Base-by-base conservation (phyloP, 2,113 vertebrate genomes). In the Ploceus nigricollis region DNA sequence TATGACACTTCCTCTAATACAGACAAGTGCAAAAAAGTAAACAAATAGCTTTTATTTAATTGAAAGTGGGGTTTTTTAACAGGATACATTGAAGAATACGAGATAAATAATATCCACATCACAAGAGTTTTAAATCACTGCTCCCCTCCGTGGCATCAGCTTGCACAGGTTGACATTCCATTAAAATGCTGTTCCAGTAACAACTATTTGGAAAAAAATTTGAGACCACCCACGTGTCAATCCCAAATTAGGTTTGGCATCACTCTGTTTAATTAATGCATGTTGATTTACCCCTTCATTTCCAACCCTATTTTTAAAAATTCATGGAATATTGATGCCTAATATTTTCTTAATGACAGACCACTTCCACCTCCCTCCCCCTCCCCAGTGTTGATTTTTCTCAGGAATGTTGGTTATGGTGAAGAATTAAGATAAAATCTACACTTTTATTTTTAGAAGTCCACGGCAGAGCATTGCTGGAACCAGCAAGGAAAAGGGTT, bases 21-120 rank as follows among this genome's bases (percentile, higher is more conserved):
- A 90, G 75, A 93, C n/a, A 31, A 56, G 27, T 8, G 18, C 61
- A 87, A 96, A 89, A 89, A 91, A 54, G 44, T 96, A 97, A 86
- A 96, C 82, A 96, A 97, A 96, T 90, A 92, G 39, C 65, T 94
- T 96, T 95, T 95, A 95, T 97, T 96, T 61, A 45, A 80, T 87
- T 93, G 73, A 60, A 94, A 95, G 44, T 61, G 58, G 1, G 1
- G 0, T 5, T 37, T 23, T 4, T 54, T 15, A 87, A 48, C 70
- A 93, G 69, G 73, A 37, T 77, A 64, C 92, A 87, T 5, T 53
- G 72, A 85, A 82, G 91, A 85, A 57, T 4, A 6, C n/a, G 42
- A 65, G 87, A 69, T 57, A 60, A 73, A 69, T 57, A 78, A 93
- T 56, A 87, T n/a, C 50, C 61, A 93, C 81, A 80, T 71, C 76